These are phyloP conservation scores for Anarhynchus alexandrinus DNA, from an alignment of 2,113 vertebrate genomes.

Conservation along the genomic window DNA sequence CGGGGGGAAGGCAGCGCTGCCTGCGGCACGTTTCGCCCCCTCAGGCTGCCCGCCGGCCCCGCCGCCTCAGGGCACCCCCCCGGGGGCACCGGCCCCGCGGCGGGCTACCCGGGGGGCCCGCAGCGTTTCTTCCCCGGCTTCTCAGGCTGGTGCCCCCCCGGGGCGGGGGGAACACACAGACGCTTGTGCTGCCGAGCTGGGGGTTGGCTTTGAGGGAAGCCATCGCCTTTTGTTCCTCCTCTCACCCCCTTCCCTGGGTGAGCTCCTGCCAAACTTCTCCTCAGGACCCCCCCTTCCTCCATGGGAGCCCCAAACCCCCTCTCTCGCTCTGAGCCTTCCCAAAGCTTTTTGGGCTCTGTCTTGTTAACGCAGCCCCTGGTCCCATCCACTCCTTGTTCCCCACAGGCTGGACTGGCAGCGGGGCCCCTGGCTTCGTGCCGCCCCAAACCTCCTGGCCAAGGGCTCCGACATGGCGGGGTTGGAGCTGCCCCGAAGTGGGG, in stretches of 20 bases:
- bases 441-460: background rate
- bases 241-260: background rate
- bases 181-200: background rate
- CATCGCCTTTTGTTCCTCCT: conserved; percentile 15
- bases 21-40: background rate
- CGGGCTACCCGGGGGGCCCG: background rate
- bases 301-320: background rate
- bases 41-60: background rate
- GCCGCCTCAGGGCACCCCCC: background rate
- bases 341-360: background rate
- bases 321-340: background rate
- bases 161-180: too few species aligned
- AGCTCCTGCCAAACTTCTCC: background rate
- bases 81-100: background rate
- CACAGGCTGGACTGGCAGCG: background rate
- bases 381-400: accelerated
- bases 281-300: background rate
- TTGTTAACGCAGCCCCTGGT: background rate
- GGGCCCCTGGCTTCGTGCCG: background rate
- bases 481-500: background rate
- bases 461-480: accelerated
- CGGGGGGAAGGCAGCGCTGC: background rate
- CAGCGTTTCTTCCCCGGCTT: background rate
- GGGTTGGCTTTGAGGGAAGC: background rate
- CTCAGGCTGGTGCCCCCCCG: background rate